Evolutionary conservation across 1,140 invertebrate species (phyloP).

Genomic region (Periplaneta americana): DNA sequence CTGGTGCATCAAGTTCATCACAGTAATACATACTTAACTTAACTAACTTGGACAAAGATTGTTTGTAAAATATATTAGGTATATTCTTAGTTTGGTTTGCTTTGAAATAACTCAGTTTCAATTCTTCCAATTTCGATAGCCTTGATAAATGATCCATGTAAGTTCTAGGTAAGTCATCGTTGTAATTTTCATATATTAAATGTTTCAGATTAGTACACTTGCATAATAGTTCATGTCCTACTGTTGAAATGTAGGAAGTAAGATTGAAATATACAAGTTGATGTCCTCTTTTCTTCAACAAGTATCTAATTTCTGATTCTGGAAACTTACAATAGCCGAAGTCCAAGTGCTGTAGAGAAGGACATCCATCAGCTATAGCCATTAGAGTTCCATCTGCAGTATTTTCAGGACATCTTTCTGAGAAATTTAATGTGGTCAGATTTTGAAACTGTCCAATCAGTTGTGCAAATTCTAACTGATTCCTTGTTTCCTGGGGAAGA

Average conservation of each 20-base stretch:
- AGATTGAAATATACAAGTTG: background rate
- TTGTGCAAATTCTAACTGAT: background rate
- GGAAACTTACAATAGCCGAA: background rate
- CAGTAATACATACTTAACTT: background rate
- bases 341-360: background rate
- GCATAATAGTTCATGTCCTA: background rate
- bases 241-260: background rate
- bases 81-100: background rate
- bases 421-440: background rate
- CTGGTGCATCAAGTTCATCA: background rate
- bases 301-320: background rate
- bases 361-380: background rate
- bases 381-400: background rate
- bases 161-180: background rate
- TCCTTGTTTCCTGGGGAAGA: no score
- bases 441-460: background rate
- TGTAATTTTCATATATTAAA: background rate
- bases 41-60: background rate
- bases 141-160: background rate
- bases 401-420: background rate
- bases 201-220: background rate
- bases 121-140: background rate
- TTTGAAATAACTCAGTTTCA: background rate
- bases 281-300: background rate
- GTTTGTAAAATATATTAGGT: background rate